Evolutionary conservation across 1,140 invertebrate species (phyloP).

Genomic region (Lordiphosa clarofinis): DNA sequence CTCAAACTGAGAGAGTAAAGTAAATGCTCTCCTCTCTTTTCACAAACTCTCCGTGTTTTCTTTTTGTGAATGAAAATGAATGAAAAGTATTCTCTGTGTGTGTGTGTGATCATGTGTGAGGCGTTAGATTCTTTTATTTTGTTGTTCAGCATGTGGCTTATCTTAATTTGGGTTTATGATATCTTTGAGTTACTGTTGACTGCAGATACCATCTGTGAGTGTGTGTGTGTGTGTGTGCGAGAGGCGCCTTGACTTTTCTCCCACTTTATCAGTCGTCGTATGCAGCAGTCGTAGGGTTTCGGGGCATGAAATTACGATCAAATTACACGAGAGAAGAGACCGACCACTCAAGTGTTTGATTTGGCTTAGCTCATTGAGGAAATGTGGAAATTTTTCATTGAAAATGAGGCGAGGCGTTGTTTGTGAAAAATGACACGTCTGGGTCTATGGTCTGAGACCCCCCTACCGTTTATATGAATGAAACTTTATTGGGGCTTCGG

Average conservation of each 20-base stretch:
- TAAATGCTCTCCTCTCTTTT: neutral
- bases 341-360: conserved; percentile 45
- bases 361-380: conserved; percentile 58
- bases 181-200: conserved; percentile 44
- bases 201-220: conserved; percentile 15
- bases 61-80: conserved; percentile 60
- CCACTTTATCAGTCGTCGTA: conserved; percentile 5
- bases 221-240: conserved; percentile 11
- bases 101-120: conserved; percentile 17
- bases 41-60: conserved; percentile 5
- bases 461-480: too few relatives aligned
- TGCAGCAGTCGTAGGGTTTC: conserved; percentile 59
- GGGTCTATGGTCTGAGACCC: conserved; percentile 16
- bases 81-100: conserved; percentile 42
- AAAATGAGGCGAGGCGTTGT: conserved; percentile 58
- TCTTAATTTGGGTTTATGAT: conserved; percentile 68
- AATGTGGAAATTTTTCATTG: conserved; percentile 63
- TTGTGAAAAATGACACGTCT: conserved; percentile 72
- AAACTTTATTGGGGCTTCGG: too few relatives aligned
- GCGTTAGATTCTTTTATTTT: conserved; percentile 40
- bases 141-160: conserved; percentile 36
- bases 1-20: neutral
- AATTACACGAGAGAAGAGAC: conserved; percentile 42
- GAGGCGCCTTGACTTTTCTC: conserved; percentile 39
- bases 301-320: conserved; percentile 60